Conservation (phyloP, 2,113 vertebrate species). For the Corvus cornix region DNA sequence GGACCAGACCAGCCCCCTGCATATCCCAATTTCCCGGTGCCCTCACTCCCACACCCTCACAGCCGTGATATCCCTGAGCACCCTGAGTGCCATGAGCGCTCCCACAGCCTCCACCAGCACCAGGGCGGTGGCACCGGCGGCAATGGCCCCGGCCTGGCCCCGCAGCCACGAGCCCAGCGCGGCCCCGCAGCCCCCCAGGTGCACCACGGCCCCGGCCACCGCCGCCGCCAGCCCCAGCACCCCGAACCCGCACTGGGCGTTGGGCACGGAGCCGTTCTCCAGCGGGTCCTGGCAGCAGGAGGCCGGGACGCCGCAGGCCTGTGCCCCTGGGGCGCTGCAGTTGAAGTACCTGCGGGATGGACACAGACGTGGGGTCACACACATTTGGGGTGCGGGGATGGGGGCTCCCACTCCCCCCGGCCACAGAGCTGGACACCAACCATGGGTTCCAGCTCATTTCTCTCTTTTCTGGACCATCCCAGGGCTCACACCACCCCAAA, state of each 20-base stretch:
- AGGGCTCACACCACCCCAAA: not conserved
- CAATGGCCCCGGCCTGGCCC: constrained; percentile 52
- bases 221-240: constrained; percentile 74
- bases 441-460: fast-evolving
- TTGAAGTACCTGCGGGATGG: constrained; percentile 84
- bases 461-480: fast-evolving
- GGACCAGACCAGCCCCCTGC: fast-evolving
- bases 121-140: not conserved
- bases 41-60: fast-evolving
- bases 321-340: constrained; percentile 83
- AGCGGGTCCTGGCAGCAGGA: constrained; percentile 86
- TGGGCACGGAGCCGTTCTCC: constrained; percentile 79
- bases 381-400: fast-evolving
- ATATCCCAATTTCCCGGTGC: fast-evolving
- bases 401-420: fast-evolving
- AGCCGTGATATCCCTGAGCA: constrained; percentile 68
- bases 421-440: fast-evolving
- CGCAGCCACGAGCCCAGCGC: constrained; percentile 77
- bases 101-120: constrained; percentile 74
- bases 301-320: constrained; percentile 86
- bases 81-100: constrained; percentile 67
- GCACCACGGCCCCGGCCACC: constrained; percentile 67
- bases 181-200: constrained; percentile 79
- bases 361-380: fast-evolving
- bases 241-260: constrained; percentile 82